Conservation (phyloP, 1,140 invertebrate genomes). For the Lepidotrigona ventralis region DNA sequence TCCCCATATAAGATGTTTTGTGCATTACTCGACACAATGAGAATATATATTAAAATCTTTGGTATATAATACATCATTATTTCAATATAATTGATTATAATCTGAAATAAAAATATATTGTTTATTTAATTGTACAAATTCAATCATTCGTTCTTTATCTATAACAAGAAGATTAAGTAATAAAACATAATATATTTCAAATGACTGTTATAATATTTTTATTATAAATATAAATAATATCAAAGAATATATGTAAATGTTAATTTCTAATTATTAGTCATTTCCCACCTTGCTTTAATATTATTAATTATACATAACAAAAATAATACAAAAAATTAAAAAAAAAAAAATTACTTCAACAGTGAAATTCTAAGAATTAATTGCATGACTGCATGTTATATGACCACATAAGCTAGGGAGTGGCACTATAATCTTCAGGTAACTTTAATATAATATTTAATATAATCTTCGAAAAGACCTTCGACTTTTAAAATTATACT, state of each 20-base stretch:
- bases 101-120: constrained; percentile 1
- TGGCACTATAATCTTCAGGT: constrained; percentile 9
- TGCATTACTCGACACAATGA: constrained; percentile 5
- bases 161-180: neutral
- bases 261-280: neutral
- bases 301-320: neutral
- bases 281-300: too few species aligned
- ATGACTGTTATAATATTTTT: neutral
- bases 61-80: constrained; percentile 11
- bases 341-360: neutral
- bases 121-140: neutral
- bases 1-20: constrained; percentile 70
- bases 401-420: constrained; percentile 1
- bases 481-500: neutral
- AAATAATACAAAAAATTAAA: neutral
- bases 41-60: neutral
- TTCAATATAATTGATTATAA: neutral
- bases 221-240: neutral
- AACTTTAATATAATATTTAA: neutral
- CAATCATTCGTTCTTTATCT: neutral
- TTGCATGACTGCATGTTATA: neutral
- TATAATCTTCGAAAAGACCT: neutral
- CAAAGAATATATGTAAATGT: neutral
- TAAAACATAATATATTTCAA: neutral
- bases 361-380: neutral